Evolutionary conservation across 2,888 invertebrate species (phyloP), one percentile per base, ranked within the genome.

Genomic region (Plebejus argus): DNA sequence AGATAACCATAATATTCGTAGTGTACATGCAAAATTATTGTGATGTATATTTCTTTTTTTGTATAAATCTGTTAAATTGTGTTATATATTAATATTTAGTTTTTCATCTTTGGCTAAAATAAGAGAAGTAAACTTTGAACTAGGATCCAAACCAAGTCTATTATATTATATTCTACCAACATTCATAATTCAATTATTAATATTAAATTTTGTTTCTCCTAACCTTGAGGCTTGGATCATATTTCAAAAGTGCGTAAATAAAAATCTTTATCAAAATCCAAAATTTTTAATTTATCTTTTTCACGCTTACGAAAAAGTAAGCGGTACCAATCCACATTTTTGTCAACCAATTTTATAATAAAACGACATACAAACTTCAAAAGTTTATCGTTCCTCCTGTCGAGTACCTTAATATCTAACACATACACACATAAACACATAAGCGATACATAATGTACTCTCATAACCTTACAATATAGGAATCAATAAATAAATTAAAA

Each of bases 391-490:
- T 77, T 61, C 53, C 45, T 76, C 66, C 72, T 56, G 70, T 49
- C 70, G 76, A 33, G 76, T 78, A 76, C 35, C 45, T 76, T 78
- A 76, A 76, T 75, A 66, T 78, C 77, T 78, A 72, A 77, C 79
- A 76, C 75, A 35, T 70, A 56, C 28, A 74, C 70, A 79, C 53
- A 76, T 18, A 53, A 53, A 53, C 53, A 78, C 49, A 77, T 77
- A 76, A 80, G 74, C 23, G 78, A 79, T 78, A 78, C 79, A 79
- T 78, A 78, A 94, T 94, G 94, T 94, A 94, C 94, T 91, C 91
- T 91, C 91, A 91, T 91, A 93, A 93, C 90, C 92, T 87, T 85
- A 84, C 80, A 82, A 81, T 81, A 83, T 82, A 83, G 79, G 78
- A 81, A 78, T 78, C 79, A 80, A 80, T 79, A 81, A 78, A 83